Base-by-base conservation (phyloP, 2,797 vertebrate species). In the Echeneis naucrates region DNA sequence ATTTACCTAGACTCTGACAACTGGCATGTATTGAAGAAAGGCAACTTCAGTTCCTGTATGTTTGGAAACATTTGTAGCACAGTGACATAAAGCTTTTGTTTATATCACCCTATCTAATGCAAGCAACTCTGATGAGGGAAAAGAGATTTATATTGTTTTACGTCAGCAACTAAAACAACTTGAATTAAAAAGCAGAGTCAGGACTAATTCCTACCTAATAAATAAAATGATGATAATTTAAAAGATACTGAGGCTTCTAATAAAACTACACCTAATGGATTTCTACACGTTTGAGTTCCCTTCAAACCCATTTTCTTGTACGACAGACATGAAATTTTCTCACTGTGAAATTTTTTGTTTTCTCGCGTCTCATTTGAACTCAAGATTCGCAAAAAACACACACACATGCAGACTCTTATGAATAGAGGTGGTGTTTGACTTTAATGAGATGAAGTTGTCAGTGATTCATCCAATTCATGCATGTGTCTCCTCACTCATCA, bases 141-240 rank as follows among this genome's bases (percentile, higher is more conserved):
- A 32, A 12, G 48, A 65, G 42, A 65, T 70, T 24, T 27, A 57
- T 72, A 75, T 82, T 55, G n/a, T 30, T 58, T 74, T 64, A 54
- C n/a, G 14, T n/a, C 12, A 24, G 37, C n/a, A n/a, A n/a, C n/a
- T n/a, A n/a, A n/a, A n/a, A n/a, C n/a, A n/a, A n/a, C n/a, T n/a
- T n/a, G n/a, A n/a, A n/a, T 32, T 1, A 75, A 69, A 67, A 56
- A 56, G 30, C 27, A 40, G 8, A n/a, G n/a, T n/a, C n/a, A n/a
- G n/a, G n/a, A n/a, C n/a, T n/a, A n/a, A n/a, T n/a, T n/a, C n/a
- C n/a, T n/a, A n/a, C n/a, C n/a, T n/a, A n/a, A n/a, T n/a, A n/a
- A n/a, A n/a, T n/a, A n/a, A n/a, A n/a, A n/a, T n/a, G n/a, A n/a
- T n/a, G n/a, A n/a, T n/a, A n/a, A n/a, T n/a, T n/a, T n/a, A n/a